These are phyloP conservation scores for Cyrtonyx montezumae DNA, from an alignment of 2,113 vertebrate species.

Conservation along the genomic window DNA sequence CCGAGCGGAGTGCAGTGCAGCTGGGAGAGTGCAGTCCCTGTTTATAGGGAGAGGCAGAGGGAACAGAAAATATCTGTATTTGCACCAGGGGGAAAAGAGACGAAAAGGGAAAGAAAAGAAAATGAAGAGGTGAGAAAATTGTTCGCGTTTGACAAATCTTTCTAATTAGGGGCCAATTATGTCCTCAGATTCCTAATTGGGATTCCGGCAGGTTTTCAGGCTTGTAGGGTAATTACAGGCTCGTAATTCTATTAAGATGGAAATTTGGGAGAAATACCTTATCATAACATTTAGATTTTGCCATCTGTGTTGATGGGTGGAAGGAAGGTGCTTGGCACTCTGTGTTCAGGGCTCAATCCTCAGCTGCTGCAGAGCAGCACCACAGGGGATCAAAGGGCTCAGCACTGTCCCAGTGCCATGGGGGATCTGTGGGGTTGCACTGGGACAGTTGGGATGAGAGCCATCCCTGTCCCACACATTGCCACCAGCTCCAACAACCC, in stretches of 20 bases:
- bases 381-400: background rate
- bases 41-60: background rate
- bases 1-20: background rate
- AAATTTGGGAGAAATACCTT: constrained; percentile 71
- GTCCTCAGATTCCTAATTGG: constrained; percentile 78
- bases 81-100: background rate
- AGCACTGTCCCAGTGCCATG: accelerated
- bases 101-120: background rate
- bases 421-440: background rate
- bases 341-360: background rate
- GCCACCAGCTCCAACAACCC: background rate
- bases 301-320: constrained; percentile 49
- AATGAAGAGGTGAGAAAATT: constrained; percentile 63
- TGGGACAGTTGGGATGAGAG: background rate
- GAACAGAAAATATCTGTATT: background rate
- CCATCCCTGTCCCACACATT: accelerated
- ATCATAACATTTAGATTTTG: constrained; percentile 76
- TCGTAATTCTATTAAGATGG: constrained; percentile 74
- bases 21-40: background rate
- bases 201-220: constrained; percentile 79
- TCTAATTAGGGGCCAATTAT: constrained; percentile 83
- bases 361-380: accelerated
- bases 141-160: constrained; percentile 79
- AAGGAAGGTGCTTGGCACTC: background rate
- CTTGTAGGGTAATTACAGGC: constrained; percentile 79